Evolutionary conservation across 2,888 invertebrate genomes (phyloP), one percentile per base, ranked within the genome.

Genomic region (Osmoderma eremita): DNA sequence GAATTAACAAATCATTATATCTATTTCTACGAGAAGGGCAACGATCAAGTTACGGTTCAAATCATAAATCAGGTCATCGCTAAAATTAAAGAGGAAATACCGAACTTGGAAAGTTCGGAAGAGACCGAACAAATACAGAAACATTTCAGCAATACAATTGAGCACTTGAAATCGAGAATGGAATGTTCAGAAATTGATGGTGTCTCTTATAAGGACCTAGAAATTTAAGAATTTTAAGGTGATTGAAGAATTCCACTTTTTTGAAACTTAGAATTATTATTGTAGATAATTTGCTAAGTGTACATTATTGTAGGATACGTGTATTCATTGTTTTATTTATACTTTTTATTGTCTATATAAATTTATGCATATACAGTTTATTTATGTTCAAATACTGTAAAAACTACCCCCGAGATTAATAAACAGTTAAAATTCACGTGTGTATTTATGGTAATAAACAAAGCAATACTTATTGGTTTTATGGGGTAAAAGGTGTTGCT

Each of bases 61-160:
- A 78, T 82, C 56, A 70, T 83, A 53, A 82, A 82, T 53, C 83
- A 97, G 93, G 88, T 98, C 51, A 93, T 98, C 70, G 90, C 90
- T 39, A 97, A 97, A 83, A 94, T 98, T 53, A 91, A 93, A 72
- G 97, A 97, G 76, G 96, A 97, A 80, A 83, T 98, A 30, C 94
- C 96, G 0, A 96, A 95, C 81, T 84, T 99, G 70, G 98, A 98
- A 79, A 91, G 92, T 54, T 95, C 93, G 15, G 97, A 97, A 77
- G 98, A 98, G 81, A 95, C 96, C 30, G 97, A 98, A 77, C 97
- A 97, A 83, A 96, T 99, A 73, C 93, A 93, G 70, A 95, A 94
- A 78, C 98, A 98, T 81, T 95, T 98, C 82, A 92, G 92, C 75
- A 95, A 95, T 79, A 95, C 95, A 0, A 82, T 95, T 77, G 91